Evolutionary conservation across 2,888 invertebrate genomes (phyloP).

Genomic region (Timema podura): DNA sequence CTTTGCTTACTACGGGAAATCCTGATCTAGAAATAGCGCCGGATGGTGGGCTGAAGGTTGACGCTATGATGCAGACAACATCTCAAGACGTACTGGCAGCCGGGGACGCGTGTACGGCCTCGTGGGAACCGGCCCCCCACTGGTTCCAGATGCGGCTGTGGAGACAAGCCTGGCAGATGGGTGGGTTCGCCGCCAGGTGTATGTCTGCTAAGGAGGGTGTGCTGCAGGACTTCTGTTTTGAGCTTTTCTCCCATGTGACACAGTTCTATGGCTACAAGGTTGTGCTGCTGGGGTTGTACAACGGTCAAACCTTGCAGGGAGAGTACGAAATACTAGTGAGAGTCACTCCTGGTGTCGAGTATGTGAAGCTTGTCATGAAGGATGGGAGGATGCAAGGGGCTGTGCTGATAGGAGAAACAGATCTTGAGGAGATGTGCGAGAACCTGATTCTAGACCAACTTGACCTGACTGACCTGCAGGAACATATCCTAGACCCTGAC

Average conservation of each 20-base stretch:
- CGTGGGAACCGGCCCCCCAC: conserved; percentile 70
- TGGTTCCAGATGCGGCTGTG: conserved; percentile 96
- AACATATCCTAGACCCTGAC: conserved; percentile 89
- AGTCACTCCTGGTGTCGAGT: conserved; percentile 74
- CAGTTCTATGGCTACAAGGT: conserved; percentile 92
- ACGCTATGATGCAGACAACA: conserved; percentile 81
- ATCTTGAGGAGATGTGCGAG: conserved; percentile 96
- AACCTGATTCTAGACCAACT: conserved; percentile 94
- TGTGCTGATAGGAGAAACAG: conserved; percentile 93
- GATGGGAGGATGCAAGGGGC: conserved; percentile 87
- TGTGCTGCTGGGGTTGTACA: conserved; percentile 84
- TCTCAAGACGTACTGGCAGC: conserved; percentile 81
- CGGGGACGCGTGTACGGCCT: conserved; percentile 88
- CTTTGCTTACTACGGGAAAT: conserved; percentile 9
- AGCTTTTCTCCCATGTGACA: conserved; percentile 95
- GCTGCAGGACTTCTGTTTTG: conserved; percentile 92
- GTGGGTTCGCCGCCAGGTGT: conserved; percentile 84
- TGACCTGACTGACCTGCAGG: conserved; percentile 82
- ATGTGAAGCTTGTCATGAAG: conserved; percentile 82
- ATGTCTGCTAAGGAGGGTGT: conserved; percentile 71
- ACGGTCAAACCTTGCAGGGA: conserved; percentile 79
- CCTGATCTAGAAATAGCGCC: conserved; percentile 47
- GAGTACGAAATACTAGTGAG: conserved; percentile 80
- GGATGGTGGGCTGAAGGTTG: conserved; percentile 83
- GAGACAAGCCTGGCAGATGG: conserved; percentile 99